A percentile compares a stretch with the other conserved stretches of the same genome.
Conservation (phyloP, 2,888 invertebrate genomes). For the Drepanosiphum platanoidis region DNA sequence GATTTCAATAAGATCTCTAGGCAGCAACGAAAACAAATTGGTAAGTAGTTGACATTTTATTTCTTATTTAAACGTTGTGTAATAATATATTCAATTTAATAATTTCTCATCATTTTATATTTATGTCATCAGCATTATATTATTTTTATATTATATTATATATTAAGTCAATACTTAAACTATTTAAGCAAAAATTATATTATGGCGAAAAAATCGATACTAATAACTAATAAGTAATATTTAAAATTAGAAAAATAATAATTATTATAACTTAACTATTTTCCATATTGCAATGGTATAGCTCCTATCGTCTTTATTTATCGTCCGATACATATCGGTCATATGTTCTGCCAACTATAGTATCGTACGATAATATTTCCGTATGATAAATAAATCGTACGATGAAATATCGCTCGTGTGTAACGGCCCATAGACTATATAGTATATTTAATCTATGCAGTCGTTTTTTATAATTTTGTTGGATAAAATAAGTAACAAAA, state of each 20-base stretch:
- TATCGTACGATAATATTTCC: too few species aligned
- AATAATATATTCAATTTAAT: conserved; percentile 1
- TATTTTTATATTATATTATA: neutral
- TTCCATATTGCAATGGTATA: conserved; percentile 31
- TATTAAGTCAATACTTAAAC: conserved; percentile 15
- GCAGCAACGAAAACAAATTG: conserved; percentile 4
- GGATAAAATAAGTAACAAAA: too few species aligned
- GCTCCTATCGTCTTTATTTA: conserved; percentile 26
- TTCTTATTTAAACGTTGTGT: neutral
- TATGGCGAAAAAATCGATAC: neutral
- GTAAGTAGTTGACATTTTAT: neutral
- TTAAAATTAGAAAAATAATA: neutral
- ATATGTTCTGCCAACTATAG: too few species aligned
- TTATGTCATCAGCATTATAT: neutral
- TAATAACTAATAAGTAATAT: too few species aligned
- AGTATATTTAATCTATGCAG: too few species aligned
- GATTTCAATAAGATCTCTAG: conserved; percentile 1
- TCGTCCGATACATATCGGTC: too few species aligned
- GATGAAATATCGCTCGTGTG: too few species aligned
- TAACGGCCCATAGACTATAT: too few species aligned
- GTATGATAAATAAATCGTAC: too few species aligned
- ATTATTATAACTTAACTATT: neutral
- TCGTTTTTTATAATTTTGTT: too few species aligned
- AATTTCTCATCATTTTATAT: conserved; percentile 9
- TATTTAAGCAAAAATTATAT: conserved; percentile 26